Conservation (phyloP, 2,113 vertebrate genomes). For the Dinomys branickii region DNA sequence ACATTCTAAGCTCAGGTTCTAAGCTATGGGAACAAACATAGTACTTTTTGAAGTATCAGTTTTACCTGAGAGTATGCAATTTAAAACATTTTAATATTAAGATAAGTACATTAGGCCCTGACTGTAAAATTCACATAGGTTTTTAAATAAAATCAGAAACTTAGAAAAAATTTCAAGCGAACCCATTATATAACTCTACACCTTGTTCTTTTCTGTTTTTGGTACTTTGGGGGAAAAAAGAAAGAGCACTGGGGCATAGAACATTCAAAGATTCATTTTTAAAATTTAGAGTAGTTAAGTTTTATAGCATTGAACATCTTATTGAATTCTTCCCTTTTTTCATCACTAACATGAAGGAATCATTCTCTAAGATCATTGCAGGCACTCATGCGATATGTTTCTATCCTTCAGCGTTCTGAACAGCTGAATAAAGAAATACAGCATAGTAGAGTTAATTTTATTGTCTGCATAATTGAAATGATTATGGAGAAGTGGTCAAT, state of each 20-base stretch:
- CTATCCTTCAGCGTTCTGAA: slow-evolving; percentile 20
- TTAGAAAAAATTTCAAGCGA: slow-evolving; percentile 53
- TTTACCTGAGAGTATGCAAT: slow-evolving; percentile 49
- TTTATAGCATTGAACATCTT: slow-evolving; percentile 12
- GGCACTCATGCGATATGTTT: neutral
- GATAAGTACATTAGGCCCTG: slow-evolving; percentile 14
- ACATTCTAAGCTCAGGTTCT: neutral
- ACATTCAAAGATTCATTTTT: neutral
- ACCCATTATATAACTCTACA: neutral
- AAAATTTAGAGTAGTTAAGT: slow-evolving; percentile 14
- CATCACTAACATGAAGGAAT: slow-evolving; percentile 14
- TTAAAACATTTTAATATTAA: slow-evolving; percentile 40
- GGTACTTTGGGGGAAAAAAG: neutral
- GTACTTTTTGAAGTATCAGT: slow-evolving; percentile 44
- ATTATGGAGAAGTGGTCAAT: neutral
- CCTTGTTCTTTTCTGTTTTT: slow-evolving; percentile 35
- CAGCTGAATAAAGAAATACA: slow-evolving; percentile 44
- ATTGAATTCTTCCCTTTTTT: slow-evolving; percentile 52
- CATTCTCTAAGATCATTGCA: slow-evolving; percentile 20
- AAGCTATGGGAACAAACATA: neutral
- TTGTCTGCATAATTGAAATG: slow-evolving; percentile 28
- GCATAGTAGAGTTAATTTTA: slow-evolving; percentile 11
- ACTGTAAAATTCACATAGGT: slow-evolving; percentile 1
- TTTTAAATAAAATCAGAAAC: slow-evolving; percentile 55
- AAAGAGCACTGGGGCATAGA: neutral